Base-by-base conservation (phyloP, 1,140 invertebrate genomes). In the Prorops nasuta region DNA sequence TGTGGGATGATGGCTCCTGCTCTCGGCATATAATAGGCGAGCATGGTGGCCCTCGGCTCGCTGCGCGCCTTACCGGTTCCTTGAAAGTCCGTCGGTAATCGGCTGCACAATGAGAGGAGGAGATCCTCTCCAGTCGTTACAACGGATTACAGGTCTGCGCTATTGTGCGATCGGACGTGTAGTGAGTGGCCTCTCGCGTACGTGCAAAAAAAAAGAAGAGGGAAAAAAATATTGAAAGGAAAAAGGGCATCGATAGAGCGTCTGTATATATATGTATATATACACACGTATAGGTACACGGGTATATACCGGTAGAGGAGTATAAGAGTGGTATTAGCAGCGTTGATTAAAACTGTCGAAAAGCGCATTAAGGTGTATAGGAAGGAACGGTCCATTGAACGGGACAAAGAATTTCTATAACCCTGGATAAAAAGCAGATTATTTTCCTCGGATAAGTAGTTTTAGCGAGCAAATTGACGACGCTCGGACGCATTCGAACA, bases 401-500 rank as follows among this genome's bases (percentile, higher is more conserved):
- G n/a, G n/a, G n/a, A n/a, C n/a, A n/a, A n/a, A n/a, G n/a, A n/a
- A n/a, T n/a, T n/a, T n/a, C n/a, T n/a, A n/a, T n/a, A n/a, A n/a
- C n/a, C n/a, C n/a, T n/a, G n/a, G n/a, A n/a, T n/a, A n/a, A n/a
- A n/a, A n/a, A n/a, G n/a, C n/a, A n/a, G n/a, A n/a, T n/a, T n/a
- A n/a, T 40, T 44, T 41, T 14, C 10, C 21, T 50, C 54, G 43
- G 38, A 21, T 49, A 42, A 56, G 51, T 64, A 68, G 55, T 69
- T 63, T 64, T 58, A 65, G 63, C 60, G 58, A 63, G 60, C 60
- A 66, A 72, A 76, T 72, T 59, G 67, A 64, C 68, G 59, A 73
- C 63, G 74, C 69, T 63, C 67, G 70, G 68, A 63, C 63, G 69
- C 61, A 70, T 53, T 60, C 55, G 61, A 72, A 74, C 73, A 74